These are phyloP conservation scores for Cyprinodon tularosa DNA, from an alignment of 2,113 vertebrate species.

Conservation along the genomic window DNA sequence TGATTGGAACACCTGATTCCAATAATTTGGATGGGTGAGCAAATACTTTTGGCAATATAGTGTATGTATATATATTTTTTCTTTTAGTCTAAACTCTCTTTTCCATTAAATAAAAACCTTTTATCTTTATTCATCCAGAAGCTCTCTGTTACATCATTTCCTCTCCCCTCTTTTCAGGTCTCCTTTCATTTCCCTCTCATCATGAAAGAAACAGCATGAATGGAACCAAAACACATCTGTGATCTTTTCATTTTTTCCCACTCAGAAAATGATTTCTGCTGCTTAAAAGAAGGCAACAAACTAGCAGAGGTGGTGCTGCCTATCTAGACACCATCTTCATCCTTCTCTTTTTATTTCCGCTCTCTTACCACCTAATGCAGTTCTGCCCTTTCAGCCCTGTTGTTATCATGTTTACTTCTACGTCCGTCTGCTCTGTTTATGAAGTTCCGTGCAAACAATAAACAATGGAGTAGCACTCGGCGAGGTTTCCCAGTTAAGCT, in stretches of 20 bases:
- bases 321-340: neutral
- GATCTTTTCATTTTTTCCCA: neutral
- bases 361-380: slow-evolving; percentile 34
- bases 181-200: neutral
- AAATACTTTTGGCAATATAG: too few relatives aligned
- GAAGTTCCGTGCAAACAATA: neutral
- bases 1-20: too few relatives aligned
- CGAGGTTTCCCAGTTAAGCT: neutral
- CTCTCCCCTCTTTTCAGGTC: neutral
- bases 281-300: too few relatives aligned
- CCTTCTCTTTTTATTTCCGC: neutral
- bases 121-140: neutral
- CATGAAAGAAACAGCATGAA: neutral
- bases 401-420: neutral
- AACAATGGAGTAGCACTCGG: neutral
- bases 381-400: neutral
- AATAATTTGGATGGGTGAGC: too few relatives aligned
- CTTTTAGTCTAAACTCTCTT: neutral
- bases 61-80: neutral
- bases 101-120: neutral
- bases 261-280: neutral
- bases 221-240: neutral
- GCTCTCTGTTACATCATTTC: slow-evolving; percentile 19
- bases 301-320: neutral
- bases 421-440: slow-evolving; percentile 1